Evolutionary conservation across 2,113 vertebrate species (phyloP), one percentile per base, ranked within the genome.

Genomic region (Gavia stellata): DNA sequence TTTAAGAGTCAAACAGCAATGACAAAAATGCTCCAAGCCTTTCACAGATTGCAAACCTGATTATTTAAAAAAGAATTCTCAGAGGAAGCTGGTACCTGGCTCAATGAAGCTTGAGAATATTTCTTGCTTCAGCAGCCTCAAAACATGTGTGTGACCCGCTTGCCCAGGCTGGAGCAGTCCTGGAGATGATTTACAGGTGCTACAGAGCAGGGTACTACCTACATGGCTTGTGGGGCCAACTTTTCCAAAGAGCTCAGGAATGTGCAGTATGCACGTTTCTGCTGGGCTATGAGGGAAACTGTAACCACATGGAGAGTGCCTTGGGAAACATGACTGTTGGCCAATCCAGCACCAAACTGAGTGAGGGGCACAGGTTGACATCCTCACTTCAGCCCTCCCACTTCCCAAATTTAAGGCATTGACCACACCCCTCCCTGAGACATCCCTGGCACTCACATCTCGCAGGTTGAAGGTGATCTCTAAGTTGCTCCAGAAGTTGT

Each of bases 391-490:
- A 28, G 45, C 58, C 23, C 36, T 91, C n/a, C 58, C 34, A 2
- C 66, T 78, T 40, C 36, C 67, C 79, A 80, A 12, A 61, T 73
- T 61, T 28, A 70, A 78, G 61, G 42, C 75, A 36, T 0, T 70
- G 65, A n/a, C 21, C 31, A 31, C 38, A 16, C 14, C 77, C 44
- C 25, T 81, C 44, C 28, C 36, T 7, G 34, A 36, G 61, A 31
- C 65, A 77, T 42, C 66, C 23, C 71, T 70, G 55, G 68, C 77
- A 98, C 99, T 99, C 98, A 99, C 99, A 95, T 99, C 99, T 98
- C 98, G 98, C 66, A 99, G 97, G 97, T 99, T 99, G 97, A 99
- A 99, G 65, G 99, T 99, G 98, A 99, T 99, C 96, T 99, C 99
- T 85, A 99, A 88, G 97, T 99, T 99, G 96, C 97, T 99, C 99